These are phyloP conservation scores for Istiophorus platypterus DNA, from an alignment of 2,113 vertebrate genomes.

Conservation along the genomic window DNA sequence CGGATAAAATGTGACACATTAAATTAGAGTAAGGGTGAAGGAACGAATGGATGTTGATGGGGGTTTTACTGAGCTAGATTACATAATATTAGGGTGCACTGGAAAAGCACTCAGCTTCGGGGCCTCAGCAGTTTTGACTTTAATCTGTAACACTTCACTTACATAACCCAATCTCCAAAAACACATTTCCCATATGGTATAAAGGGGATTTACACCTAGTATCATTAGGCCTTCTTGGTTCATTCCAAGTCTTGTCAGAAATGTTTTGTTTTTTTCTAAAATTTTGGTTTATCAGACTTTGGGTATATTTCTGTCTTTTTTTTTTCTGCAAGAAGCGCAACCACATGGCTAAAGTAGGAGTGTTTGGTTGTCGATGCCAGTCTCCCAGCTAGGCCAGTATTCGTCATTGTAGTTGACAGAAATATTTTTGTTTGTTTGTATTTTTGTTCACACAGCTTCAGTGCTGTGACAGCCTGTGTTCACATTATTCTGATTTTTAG, in stretches of 20 bases:
- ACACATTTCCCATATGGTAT: slow-evolving; percentile 47
- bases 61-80: slow-evolving; percentile 52
- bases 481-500: slow-evolving; percentile 69
- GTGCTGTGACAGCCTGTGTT: slow-evolving; percentile 37
- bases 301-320: background rate
- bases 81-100: slow-evolving; percentile 56
- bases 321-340: background rate
- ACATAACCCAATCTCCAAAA: slow-evolving; percentile 66
- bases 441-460: slow-evolving; percentile 57
- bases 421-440: no score
- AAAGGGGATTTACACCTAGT: slow-evolving; percentile 58
- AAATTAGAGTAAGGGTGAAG: slow-evolving; percentile 56
- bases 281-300: slow-evolving; percentile 1
- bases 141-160: slow-evolving; percentile 69
- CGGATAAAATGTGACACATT: slow-evolving; percentile 40
- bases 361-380: slow-evolving; percentile 49
- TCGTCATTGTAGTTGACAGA: slow-evolving; percentile 66
- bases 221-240: slow-evolving; percentile 39
- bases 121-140: slow-evolving; percentile 54
- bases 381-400: slow-evolving; percentile 54
- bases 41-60: slow-evolving; percentile 45
- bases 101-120: slow-evolving; percentile 53
- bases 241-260: slow-evolving; percentile 28
- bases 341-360: slow-evolving; percentile 39
- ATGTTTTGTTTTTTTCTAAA: background rate